Evolutionary conservation across 2,113 vertebrate genomes (phyloP), one percentile per base, ranked within the genome.

Genomic region (Perca schrenkii): DNA sequence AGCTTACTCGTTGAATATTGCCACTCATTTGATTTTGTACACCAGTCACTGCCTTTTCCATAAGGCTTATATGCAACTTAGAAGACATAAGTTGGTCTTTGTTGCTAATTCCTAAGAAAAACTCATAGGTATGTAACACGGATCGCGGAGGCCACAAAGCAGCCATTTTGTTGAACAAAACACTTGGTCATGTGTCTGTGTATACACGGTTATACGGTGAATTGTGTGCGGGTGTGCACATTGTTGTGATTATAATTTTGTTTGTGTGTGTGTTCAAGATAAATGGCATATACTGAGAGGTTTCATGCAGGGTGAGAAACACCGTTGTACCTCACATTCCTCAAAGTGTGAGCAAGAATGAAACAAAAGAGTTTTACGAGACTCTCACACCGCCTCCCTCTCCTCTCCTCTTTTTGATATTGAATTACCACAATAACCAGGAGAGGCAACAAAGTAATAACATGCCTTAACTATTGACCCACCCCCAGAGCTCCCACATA

Each of bases 391-490:
- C 5, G 46, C 40, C 50, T 15, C 16, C 36, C 21, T 8, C 49
- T 13, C 34, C 46, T 16, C 60, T 63, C 63, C 4, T 40, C 46
- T 53, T 61, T 83, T 82, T 84, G 54, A 79, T 82, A 65, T 60
- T 72, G 61, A 72, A 87, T 77, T 54, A 84, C 69, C 79, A 50
- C 70, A 77, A 67, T 74, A 80, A 85, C 79, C 79, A 79, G 69
- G 57, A 80, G 80, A 82, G 53, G 74, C 85, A 83, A 61, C 76
- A 67, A 69, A 83, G 54, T 67, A 79, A 86, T 74, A 79, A 82
- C 72, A 70, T 50, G 65, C 73, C 62, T 84, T 54, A 74, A 75
- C 79, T 80, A 58, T 66, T 80, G 66, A 81, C 82, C 87, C 62
- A 46, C 53, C 74, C 74, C 58, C 50, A 46, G 70, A 76, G 66